Conservation (phyloP, 2,113 vertebrate genomes). For the Thymallus thymallus region DNA sequence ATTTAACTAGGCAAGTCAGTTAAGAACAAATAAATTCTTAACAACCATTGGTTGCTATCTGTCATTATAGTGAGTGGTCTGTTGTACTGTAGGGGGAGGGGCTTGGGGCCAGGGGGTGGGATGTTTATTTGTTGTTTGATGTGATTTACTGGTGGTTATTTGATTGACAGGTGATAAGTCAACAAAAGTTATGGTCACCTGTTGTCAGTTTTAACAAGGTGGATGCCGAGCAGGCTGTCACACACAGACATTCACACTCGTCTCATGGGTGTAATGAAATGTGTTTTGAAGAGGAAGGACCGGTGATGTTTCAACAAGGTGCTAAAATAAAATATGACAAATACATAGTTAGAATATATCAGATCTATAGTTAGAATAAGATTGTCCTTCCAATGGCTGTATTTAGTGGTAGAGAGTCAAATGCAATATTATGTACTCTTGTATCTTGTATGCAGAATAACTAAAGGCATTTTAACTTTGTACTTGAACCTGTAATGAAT, state of each 20-base stretch:
- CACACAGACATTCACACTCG: slow-evolving; percentile 49
- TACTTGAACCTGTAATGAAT: slow-evolving; percentile 90
- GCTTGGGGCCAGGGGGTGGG: neutral
- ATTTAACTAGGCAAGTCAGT: no score
- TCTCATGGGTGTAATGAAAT: slow-evolving; percentile 77
- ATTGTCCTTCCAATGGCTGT: slow-evolving; percentile 98
- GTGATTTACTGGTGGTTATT: slow-evolving; percentile 63
- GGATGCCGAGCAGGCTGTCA: slow-evolving; percentile 66
- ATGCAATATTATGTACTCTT: slow-evolving; percentile 99
- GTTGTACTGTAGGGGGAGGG: slow-evolving; percentile 51
- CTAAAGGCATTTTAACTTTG: slow-evolving; percentile 99
- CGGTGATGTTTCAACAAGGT: slow-evolving; percentile 90
- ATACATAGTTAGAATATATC: slow-evolving; percentile 96
- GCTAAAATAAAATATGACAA: slow-evolving; percentile 81
- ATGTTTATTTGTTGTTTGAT: slow-evolving; percentile 43
- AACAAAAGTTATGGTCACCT: slow-evolving; percentile 69
- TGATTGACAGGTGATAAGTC: slow-evolving; percentile 53
- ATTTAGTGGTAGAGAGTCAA: slow-evolving; percentile 96
- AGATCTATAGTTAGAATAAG: slow-evolving; percentile 88
- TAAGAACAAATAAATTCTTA: no score
- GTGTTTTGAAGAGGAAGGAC: slow-evolving; percentile 79
- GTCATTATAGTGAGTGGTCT: slow-evolving; percentile 73
- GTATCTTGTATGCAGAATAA: slow-evolving; percentile 94
- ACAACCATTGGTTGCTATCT: slow-evolving; percentile 27
- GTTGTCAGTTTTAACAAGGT: slow-evolving; percentile 68